Evolutionary conservation across 2,888 invertebrate genomes (phyloP).

Genomic region (Terebella lapidaria): DNA sequence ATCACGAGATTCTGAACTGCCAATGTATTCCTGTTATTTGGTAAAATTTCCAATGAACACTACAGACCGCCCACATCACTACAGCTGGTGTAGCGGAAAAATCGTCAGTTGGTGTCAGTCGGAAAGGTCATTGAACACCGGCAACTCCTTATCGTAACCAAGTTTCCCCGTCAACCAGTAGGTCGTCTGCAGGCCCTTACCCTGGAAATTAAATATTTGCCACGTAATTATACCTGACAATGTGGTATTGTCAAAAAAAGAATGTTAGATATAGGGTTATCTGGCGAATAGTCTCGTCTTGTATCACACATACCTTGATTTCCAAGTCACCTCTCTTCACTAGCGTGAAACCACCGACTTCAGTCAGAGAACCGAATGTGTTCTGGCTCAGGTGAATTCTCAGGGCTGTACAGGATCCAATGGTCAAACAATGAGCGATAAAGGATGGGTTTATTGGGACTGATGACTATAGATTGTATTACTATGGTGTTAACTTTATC

Average conservation of each 20-base stretch:
- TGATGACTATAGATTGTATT: too few species aligned
- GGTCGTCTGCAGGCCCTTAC: slow-evolving; percentile 39
- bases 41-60: too few species aligned
- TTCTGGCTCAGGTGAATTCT: background rate
- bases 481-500: background rate
- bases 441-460: too few species aligned
- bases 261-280: too few species aligned
- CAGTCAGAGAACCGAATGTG: background rate
- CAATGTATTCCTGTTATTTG: too few species aligned
- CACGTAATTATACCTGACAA: too few species aligned
- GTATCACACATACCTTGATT: background rate
- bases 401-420: background rate
- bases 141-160: slow-evolving; percentile 2
- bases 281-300: too few species aligned
- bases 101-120: too few species aligned
- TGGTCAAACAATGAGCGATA: background rate
- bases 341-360: background rate
- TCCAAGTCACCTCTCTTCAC: background rate
- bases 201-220: slow-evolving; percentile 21
- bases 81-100: too few species aligned
- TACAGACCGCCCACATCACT: too few species aligned
- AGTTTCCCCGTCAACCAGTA: slow-evolving; percentile 36
- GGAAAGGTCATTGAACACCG: background rate
- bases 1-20: too few species aligned
- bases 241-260: too few species aligned